Percentiles rank a stretch among this genome's conserved stretches.
phyloP scores from a whole-genome alignment of 2,113 vertebrate species.

The Tachuris rubrigastra region DNA sequence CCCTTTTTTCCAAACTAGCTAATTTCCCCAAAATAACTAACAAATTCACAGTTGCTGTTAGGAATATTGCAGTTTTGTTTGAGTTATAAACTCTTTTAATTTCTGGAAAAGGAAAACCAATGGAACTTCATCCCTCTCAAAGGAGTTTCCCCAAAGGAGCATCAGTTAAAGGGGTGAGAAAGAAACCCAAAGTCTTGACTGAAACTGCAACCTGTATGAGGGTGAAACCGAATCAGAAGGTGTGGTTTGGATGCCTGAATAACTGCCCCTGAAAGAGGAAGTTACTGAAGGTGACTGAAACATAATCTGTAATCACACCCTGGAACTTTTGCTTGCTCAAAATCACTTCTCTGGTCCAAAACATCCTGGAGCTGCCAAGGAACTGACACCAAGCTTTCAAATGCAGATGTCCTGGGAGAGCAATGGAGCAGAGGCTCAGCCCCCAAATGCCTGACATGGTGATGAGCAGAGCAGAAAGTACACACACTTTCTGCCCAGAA shows the following conservation, averaged over 20 bases:
- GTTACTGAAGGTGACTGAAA: background rate
- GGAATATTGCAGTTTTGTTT: background rate
- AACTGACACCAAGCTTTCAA: background rate
- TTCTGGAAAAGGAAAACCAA: background rate
- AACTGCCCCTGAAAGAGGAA: background rate
- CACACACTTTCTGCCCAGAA: too few species aligned
- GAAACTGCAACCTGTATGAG: background rate
- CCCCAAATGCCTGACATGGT: accelerated
- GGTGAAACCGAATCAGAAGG: background rate
- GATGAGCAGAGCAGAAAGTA: background rate
- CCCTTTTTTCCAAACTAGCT: conserved; percentile 24
- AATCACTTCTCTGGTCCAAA: background rate
- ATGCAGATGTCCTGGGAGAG: background rate
- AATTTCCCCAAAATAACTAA: conserved; percentile 42
- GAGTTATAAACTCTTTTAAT: background rate
- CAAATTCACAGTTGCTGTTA: conserved; percentile 49
- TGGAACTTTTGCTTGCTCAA: background rate
- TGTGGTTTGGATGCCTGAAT: background rate
- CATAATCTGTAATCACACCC: background rate
- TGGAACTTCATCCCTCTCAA: background rate
- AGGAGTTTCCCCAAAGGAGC: background rate
- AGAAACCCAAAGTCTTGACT: background rate
- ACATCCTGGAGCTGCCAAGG: background rate
- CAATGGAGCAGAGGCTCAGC: background rate
- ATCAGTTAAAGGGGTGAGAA: accelerated